Evolutionary conservation across 2,113 vertebrate species (phyloP).

Genomic region (Mellivora capensis): DNA sequence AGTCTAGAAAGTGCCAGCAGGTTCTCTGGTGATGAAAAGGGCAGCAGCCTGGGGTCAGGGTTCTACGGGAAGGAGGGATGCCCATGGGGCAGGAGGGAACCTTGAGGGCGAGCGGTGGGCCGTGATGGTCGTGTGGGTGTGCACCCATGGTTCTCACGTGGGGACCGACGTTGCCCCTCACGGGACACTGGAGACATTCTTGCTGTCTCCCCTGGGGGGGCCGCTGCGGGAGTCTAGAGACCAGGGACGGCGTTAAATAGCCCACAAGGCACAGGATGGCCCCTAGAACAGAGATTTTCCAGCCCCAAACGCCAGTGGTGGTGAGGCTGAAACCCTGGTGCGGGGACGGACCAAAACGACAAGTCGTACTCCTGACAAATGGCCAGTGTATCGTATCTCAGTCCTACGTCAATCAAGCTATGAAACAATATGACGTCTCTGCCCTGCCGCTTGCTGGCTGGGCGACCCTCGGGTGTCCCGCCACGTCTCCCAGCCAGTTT

Average conservation of each 20-base stretch:
- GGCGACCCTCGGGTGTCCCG: rapidly evolving
- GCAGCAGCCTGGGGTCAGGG: not conserved
- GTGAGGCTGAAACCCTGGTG: too few species aligned
- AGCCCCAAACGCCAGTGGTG: rapidly evolving
- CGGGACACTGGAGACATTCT: not conserved
- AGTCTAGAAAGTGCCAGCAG: not conserved
- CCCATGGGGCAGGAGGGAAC: rapidly evolving
- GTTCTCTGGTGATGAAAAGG: not conserved
- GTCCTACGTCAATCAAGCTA: not conserved
- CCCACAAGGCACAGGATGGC: rapidly evolving
- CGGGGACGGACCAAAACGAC: rapidly evolving
- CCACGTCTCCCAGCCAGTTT: not conserved
- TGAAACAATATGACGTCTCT: not conserved
- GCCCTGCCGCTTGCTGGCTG: not conserved
- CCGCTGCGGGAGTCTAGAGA: not conserved
- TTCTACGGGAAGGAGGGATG: not conserved
- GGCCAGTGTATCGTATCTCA: rapidly evolving
- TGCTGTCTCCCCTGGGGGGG: too few species aligned
- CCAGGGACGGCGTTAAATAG: rapidly evolving
- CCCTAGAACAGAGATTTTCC: rapidly evolving
- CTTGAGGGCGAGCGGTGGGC: rapidly evolving
- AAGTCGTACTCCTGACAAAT: rapidly evolving
- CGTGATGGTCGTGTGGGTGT: too few species aligned
- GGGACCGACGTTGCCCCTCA: not conserved
- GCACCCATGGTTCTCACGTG: not conserved